These are phyloP conservation scores for Trichoplax adhaerens DNA, from an alignment of 37 sponge, comb jelly and placozoan genomes.

Conservation along the genomic window DNA sequence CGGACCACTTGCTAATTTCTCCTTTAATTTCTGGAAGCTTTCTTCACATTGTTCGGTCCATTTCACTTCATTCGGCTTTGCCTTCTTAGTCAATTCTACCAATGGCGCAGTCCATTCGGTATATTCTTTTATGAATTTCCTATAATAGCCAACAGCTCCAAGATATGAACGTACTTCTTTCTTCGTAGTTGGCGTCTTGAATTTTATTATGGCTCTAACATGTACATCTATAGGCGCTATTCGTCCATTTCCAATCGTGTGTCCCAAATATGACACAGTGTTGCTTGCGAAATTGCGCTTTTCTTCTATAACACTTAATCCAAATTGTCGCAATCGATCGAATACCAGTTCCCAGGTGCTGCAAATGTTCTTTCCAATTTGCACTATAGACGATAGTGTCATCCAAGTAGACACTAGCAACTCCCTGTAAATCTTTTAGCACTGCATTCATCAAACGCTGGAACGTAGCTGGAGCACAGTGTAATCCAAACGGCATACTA, in stretches of 20 bases:
- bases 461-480: slow-evolving; percentile 49
- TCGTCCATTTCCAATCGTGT: slow-evolving; percentile 22
- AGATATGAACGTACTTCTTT: slow-evolving; percentile 35
- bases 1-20: no score
- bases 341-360: slow-evolving; percentile 21
- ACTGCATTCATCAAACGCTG: slow-evolving; percentile 45
- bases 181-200: slow-evolving; percentile 19
- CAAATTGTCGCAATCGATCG: slow-evolving; percentile 4
- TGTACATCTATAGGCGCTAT: slow-evolving; percentile 27
- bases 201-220: slow-evolving; percentile 23
- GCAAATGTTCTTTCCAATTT: slow-evolving; percentile 30
- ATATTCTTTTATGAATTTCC: slow-evolving; percentile 14
- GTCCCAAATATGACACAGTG: slow-evolving; percentile 25
- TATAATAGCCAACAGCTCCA: slow-evolving; percentile 40
- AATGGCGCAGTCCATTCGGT: no score
- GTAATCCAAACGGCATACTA: slow-evolving; percentile 52
- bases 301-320: slow-evolving; percentile 25
- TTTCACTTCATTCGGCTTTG: no score
- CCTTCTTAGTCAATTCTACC: no score
- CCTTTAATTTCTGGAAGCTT: no score
- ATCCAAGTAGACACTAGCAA: slow-evolving; percentile 38
- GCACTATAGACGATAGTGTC: slow-evolving; percentile 33
- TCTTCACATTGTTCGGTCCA: no score
- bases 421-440: background rate
- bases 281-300: slow-evolving; percentile 37